Evolutionary conservation across 2,888 invertebrate genomes (phyloP).

Genomic region (Eupithecia vulgata): DNA sequence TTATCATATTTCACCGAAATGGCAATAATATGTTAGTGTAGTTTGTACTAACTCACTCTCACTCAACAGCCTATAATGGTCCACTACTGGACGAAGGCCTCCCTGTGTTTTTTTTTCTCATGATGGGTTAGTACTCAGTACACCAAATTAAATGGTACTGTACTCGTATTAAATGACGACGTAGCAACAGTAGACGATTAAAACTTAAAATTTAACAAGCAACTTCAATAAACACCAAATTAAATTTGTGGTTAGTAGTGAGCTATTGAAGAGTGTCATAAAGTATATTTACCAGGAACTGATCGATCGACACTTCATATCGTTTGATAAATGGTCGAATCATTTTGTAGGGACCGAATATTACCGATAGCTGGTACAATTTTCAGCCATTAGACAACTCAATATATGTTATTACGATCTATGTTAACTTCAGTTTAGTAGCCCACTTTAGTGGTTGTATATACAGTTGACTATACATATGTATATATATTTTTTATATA

Average conservation of each 20-base stretch:
- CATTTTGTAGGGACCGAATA: background rate
- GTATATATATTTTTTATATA: too few species aligned
- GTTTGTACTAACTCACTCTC: too few species aligned
- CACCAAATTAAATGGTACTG: background rate
- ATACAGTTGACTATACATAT: too few species aligned
- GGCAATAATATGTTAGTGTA: background rate
- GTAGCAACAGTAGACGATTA: background rate
- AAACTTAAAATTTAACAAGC: background rate
- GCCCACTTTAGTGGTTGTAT: background rate
- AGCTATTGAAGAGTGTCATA: background rate
- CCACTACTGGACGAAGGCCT: too few species aligned
- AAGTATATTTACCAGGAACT: too few species aligned
- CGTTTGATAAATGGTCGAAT: background rate
- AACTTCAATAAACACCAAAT: background rate
- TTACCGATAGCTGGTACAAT: background rate
- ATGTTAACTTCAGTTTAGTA: background rate
- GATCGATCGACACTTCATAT: background rate
- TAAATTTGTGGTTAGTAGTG: background rate
- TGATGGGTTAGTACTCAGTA: too few species aligned
- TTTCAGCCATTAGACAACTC: background rate
- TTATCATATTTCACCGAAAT: background rate
- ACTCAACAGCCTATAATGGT: too few species aligned
- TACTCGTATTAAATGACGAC: too few species aligned
- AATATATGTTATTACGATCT: background rate
- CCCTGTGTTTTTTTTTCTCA: too few species aligned